Evolutionary conservation across 2,888 invertebrate species (phyloP).

Genomic region (Drosophila pseudotakahashii): DNA sequence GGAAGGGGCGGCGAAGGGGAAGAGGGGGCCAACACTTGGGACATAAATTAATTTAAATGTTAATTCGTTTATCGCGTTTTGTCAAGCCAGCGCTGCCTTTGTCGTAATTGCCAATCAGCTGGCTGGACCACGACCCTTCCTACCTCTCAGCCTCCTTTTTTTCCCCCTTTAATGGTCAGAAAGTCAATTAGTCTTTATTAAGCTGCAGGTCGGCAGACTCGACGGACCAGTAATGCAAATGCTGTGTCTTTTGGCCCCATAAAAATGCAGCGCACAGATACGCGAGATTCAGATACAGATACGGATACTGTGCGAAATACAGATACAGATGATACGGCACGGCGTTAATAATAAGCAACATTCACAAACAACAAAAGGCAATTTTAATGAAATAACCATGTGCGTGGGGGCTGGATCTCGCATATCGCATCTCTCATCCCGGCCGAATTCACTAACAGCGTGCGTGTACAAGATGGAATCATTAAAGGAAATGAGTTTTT

Average conservation of each 20-base stretch:
- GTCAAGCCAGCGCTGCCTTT: conserved; percentile 46
- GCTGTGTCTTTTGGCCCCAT: conserved; percentile 68
- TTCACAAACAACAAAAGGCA: conserved; percentile 80
- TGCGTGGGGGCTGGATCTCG: conserved; percentile 54
- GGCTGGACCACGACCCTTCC: conserved; percentile 13
- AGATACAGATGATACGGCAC: conserved; percentile 58
- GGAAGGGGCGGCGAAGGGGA: no score
- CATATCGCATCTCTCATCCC: conserved; percentile 22
- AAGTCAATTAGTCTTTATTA: conserved; percentile 79
- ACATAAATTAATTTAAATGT: conserved; percentile 74
- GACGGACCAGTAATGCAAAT: conserved; percentile 69
- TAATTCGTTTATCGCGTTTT: conserved; percentile 72
- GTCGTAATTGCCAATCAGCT: conserved; percentile 69
- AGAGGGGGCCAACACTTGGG: conserved; percentile 46
- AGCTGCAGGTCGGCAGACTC: conserved; percentile 48
- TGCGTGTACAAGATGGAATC: conserved; percentile 75
- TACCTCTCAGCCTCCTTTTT: not conserved
- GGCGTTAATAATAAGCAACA: conserved; percentile 78
- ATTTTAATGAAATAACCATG: conserved; percentile 80
- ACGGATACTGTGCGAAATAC: conserved; percentile 21
- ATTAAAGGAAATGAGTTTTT: conserved; percentile 81
- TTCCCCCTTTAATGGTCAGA: conserved; percentile 43
- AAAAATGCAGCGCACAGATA: conserved; percentile 65
- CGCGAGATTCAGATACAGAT: conserved; percentile 38
- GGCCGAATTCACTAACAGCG: conserved; percentile 50